Percentiles rank a stretch among this genome's conserved stretches.
These are phyloP conservation scores for Zaprionus inermis DNA, from an alignment of 1,140 invertebrate genomes.

Conservation along the genomic window DNA sequence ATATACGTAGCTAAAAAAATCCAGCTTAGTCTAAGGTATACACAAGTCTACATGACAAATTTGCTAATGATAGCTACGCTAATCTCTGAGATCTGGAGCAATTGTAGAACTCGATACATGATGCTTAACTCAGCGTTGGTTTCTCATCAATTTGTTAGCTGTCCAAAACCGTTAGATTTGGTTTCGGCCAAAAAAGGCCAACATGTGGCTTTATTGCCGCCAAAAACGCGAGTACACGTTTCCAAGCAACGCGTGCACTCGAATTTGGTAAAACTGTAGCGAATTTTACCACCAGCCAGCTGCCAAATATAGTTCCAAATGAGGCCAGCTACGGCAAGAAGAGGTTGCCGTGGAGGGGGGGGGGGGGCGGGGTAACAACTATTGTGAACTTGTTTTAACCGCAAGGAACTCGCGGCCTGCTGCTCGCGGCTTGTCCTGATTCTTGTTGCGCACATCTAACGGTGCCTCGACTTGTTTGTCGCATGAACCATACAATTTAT, in stretches of 20 bases:
- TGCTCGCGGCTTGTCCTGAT: constrained; percentile 36
- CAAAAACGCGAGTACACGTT: background rate
- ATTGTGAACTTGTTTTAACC: constrained; percentile 35
- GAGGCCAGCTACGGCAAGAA: constrained; percentile 23
- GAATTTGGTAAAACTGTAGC: constrained; percentile 21
- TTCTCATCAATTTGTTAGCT: background rate
- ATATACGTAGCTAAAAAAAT: background rate
- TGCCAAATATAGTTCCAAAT: constrained; percentile 6
- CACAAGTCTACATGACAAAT: background rate
- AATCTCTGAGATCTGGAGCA: background rate
- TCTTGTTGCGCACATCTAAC: constrained; percentile 40
- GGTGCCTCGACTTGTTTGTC: constrained; percentile 52
- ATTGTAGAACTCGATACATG: background rate
- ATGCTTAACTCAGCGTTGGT: too few species aligned
- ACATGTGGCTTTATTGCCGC: background rate
- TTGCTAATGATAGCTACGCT: background rate
- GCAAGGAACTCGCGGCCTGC: too few species aligned
- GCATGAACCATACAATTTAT: constrained; percentile 47
- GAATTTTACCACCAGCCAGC: constrained; percentile 7
- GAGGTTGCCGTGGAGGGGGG: background rate
- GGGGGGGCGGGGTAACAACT: background rate
- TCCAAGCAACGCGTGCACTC: too few species aligned
- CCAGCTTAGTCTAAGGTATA: background rate
- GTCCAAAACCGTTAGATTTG: background rate
- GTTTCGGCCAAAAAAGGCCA: background rate